These are phyloP conservation scores for Sphaerodactylus townsendi DNA, from an alignment of 2,113 vertebrate species.

Conservation along the genomic window DNA sequence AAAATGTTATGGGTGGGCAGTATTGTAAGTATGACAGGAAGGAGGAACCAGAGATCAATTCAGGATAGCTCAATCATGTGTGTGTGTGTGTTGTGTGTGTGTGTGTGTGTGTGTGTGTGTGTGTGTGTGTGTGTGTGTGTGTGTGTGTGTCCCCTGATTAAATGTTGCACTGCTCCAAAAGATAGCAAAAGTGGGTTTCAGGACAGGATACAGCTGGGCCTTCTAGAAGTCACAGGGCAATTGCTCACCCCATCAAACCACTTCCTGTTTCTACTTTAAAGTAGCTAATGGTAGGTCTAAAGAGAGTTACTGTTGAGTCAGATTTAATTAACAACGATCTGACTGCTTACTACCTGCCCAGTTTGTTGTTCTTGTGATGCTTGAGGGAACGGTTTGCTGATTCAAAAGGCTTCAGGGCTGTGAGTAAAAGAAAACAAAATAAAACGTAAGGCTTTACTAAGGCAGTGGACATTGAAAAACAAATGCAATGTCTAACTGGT, in stretches of 20 bases:
- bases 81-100: slow-evolving; percentile 19
- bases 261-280: slow-evolving; percentile 64
- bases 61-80: slow-evolving; percentile 12
- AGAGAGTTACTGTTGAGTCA: background rate
- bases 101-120: slow-evolving; percentile 13
- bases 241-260: slow-evolving; percentile 52
- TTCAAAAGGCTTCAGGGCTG: background rate
- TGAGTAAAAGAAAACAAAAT: too few relatives aligned
- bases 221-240: slow-evolving; percentile 61
- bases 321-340: slow-evolving; percentile 4
- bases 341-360: background rate
- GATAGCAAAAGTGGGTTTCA: slow-evolving; percentile 55
- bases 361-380: background rate
- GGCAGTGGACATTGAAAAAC: background rate
- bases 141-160: background rate
- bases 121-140: slow-evolving; percentile 13
- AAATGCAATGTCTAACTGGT: background rate
- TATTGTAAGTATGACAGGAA: background rate
- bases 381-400: background rate
- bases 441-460: too few relatives aligned
- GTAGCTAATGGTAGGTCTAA: slow-evolving; percentile 46
- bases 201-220: slow-evolving; percentile 64
- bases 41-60: background rate
- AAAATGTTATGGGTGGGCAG: background rate
- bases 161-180: slow-evolving; percentile 34